Conservation (phyloP, 2,113 vertebrate genomes). For the Catharus fuscescens region DNA sequence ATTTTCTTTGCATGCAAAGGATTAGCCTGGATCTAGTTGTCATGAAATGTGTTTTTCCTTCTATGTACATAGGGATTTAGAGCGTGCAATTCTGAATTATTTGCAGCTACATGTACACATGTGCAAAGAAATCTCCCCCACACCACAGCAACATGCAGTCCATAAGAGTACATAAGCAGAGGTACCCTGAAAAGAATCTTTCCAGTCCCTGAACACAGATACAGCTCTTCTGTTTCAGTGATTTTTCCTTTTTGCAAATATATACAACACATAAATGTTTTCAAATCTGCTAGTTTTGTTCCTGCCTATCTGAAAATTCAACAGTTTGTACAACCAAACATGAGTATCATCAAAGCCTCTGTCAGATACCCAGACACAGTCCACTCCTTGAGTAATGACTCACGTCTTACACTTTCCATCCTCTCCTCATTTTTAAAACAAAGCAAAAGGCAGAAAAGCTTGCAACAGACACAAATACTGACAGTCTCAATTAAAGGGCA, state of each 20-base stretch:
- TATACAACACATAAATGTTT: not conserved
- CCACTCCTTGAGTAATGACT: constrained; percentile 28
- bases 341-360: not conserved
- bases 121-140: not conserved
- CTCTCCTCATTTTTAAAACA: constrained; percentile 15
- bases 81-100: not conserved
- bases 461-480: not conserved
- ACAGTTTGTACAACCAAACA: not conserved
- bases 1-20: constrained; percentile 5
- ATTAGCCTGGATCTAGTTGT: not conserved
- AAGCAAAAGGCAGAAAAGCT: not conserved
- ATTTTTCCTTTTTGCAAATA: not conserved
- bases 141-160: not conserved
- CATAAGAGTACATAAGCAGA: not conserved
- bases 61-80: not conserved
- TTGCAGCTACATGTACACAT: not conserved
- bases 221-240: not conserved
- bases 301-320: not conserved
- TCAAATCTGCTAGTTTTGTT: not conserved
- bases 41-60: not conserved
- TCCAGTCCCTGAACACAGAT: not conserved
- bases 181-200: not conserved
- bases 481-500: constrained; percentile 19
- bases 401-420: not conserved
- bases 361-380: not conserved